Conservation (phyloP, 2,797 vertebrate species). For the Microcaecilia unicolor region DNA sequence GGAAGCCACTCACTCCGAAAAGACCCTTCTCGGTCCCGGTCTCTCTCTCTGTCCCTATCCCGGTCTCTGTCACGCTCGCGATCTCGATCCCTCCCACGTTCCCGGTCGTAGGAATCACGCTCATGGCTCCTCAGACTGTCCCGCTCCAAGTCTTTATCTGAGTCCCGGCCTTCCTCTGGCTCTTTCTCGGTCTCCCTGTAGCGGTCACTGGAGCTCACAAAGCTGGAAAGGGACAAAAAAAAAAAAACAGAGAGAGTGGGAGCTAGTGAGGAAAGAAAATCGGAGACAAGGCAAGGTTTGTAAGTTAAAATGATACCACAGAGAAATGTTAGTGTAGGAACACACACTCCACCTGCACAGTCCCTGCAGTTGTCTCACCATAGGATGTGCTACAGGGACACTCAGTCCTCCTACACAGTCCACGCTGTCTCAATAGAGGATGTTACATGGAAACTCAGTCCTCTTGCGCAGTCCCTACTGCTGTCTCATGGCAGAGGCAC, state of each 20-base stretch:
- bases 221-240: constrained; percentile 48
- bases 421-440: too few species aligned
- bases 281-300: neutral
- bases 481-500: too few species aligned
- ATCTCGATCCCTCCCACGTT: constrained; percentile 12
- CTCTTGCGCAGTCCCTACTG: too few species aligned
- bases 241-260: too few species aligned
- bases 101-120: constrained; percentile 26
- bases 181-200: constrained; percentile 56
- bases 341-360: too few species aligned
- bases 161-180: constrained; percentile 31
- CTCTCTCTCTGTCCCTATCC: constrained; percentile 20
- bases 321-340: neutral
- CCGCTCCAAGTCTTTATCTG: constrained; percentile 38
- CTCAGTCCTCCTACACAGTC: too few species aligned
- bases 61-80: constrained; percentile 8
- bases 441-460: too few species aligned
- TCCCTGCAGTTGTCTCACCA: too few species aligned
- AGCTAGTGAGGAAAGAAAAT: neutral
- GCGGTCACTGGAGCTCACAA: constrained; percentile 72
- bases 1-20: constrained; percentile 30
- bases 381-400: too few species aligned
- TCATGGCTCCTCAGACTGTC: constrained; percentile 13
- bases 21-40: constrained; percentile 11
- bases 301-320: neutral